These are phyloP conservation scores for Drosophila navojoa DNA, from an alignment of 1,140 invertebrate genomes.

Conservation along the genomic window DNA sequence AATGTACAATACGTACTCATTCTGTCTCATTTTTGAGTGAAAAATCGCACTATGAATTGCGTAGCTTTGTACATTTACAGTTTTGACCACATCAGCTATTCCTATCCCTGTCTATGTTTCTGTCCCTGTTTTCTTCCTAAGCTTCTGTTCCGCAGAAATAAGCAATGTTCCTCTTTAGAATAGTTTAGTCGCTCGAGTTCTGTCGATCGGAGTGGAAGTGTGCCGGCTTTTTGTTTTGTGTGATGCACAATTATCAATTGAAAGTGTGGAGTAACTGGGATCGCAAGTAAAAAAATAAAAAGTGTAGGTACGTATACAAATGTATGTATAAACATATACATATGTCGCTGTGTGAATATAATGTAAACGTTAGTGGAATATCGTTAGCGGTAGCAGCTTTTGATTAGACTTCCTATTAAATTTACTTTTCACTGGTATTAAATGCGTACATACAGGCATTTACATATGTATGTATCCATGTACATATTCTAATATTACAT, in stretches of 20 bases:
- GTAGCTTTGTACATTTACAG: too few species aligned
- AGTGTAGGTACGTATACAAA: not conserved
- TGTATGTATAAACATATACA: too few species aligned
- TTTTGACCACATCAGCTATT: conserved; percentile 17
- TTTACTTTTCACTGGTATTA: not conserved
- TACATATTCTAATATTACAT: not conserved
- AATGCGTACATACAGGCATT: not conserved
- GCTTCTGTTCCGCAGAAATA: too few species aligned
- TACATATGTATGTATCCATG: not conserved
- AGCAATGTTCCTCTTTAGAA: not conserved
- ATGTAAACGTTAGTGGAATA: too few species aligned
- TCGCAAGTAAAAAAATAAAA: not conserved
- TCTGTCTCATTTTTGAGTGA: too few species aligned
- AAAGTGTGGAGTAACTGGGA: too few species aligned
- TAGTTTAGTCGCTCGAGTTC: conserved; percentile 16
- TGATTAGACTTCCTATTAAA: too few species aligned
- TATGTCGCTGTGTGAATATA: not conserved
- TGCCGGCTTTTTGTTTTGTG: not conserved
- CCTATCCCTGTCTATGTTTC: not conserved
- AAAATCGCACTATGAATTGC: too few species aligned
- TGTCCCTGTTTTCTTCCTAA: not conserved
- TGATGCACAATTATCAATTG: too few species aligned
- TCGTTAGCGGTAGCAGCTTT: too few species aligned
- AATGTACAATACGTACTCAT: too few species aligned
- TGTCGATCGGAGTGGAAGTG: conserved; percentile 19